These are phyloP conservation scores for Arremon aurantiirostris DNA, from an alignment of 2,797 vertebrate genomes.

Conservation along the genomic window DNA sequence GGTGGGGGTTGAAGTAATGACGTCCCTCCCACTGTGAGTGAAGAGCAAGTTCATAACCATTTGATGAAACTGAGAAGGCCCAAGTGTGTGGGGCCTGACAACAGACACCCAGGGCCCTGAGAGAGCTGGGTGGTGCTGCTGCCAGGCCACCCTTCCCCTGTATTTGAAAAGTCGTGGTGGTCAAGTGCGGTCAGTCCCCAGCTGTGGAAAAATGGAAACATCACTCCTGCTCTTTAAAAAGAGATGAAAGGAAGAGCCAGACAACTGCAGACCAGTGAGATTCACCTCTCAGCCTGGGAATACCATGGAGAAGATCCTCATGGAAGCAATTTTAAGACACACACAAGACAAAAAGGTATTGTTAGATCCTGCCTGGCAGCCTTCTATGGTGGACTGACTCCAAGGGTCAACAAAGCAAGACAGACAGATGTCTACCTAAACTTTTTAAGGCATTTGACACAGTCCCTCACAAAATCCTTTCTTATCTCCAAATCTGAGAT, in stretches of 20 bases:
- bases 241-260: neutral
- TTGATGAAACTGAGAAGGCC: neutral
- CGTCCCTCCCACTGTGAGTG: neutral
- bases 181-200: neutral
- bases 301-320: neutral
- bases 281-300: neutral
- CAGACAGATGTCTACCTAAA: neutral
- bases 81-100: neutral
- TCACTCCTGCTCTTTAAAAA: neutral
- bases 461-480: neutral
- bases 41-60: rapidly evolving
- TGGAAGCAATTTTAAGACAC: neutral
- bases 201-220: neutral
- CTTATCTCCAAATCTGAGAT: neutral
- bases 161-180: neutral
- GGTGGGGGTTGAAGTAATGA: neutral
- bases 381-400: neutral
- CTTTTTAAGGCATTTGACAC: neutral
- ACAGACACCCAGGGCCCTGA: neutral
- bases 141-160: neutral
- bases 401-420: rapidly evolving
- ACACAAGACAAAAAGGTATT: neutral
- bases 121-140: neutral
- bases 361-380: neutral
- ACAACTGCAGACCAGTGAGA: neutral